Percentiles rank a stretch among this genome's conserved stretches.
phyloP scores from a whole-genome alignment of 2,888 invertebrate genomes.

The Orthosia incerta region DNA sequence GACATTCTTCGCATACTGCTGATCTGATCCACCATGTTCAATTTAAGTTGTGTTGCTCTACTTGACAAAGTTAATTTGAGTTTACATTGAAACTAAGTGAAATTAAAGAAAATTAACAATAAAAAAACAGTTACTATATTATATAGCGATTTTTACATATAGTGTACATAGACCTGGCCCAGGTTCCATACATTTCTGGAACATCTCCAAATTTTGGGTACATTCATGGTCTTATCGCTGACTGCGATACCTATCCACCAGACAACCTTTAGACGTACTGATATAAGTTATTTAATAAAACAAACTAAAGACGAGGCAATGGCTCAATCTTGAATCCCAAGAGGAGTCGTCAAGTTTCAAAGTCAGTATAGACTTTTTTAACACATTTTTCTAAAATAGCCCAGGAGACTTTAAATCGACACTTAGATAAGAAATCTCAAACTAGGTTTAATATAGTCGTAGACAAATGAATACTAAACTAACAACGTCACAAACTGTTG shows the following conservation, averaged over 20 bases:
- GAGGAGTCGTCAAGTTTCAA: conserved; percentile 37
- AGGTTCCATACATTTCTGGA: too few species aligned
- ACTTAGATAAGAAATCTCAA: conserved; percentile 29
- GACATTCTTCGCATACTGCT: too few species aligned
- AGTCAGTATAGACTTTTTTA: conserved; percentile 39
- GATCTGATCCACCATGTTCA: too few species aligned
- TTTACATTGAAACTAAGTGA: too few species aligned
- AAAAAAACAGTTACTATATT: too few species aligned
- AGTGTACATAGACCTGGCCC: too few species aligned
- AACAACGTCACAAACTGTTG: conserved; percentile 4
- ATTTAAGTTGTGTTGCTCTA: too few species aligned
- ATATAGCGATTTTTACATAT: too few species aligned
- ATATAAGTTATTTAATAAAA: conserved; percentile 14
- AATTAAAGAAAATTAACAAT: too few species aligned
- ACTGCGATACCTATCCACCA: not conserved
- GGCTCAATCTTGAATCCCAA: conserved; percentile 24
- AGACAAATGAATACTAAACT: conserved; percentile 15
- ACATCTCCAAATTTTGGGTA: too few species aligned
- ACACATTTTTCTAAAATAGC: conserved; percentile 41
- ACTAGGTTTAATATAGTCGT: conserved; percentile 26
- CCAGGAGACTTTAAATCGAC: conserved; percentile 39
- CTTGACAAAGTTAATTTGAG: too few species aligned
- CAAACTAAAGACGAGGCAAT: conserved; percentile 20
- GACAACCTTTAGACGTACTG: not conserved
- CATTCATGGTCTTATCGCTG: not conserved